phyloP scores from a whole-genome alignment of 1,140 invertebrate species.

The Eupristina koningsbergeri region DNA sequence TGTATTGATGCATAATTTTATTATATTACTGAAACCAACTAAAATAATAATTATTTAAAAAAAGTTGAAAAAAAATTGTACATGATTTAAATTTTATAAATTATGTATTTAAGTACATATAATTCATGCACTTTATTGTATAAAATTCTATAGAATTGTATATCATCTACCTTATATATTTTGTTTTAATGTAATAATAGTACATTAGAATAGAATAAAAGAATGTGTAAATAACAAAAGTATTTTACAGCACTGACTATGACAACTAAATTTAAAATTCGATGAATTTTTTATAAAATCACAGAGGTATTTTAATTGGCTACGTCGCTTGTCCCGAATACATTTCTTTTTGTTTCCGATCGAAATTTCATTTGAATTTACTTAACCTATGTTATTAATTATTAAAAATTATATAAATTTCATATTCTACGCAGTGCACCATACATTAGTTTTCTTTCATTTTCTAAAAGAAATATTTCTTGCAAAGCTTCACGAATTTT shows the following conservation, averaged over 20 bases:
- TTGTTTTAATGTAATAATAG: neutral
- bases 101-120: neutral
- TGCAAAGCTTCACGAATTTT: slow-evolving; percentile 4
- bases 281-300: slow-evolving; percentile 29
- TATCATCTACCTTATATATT: neutral
- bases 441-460: neutral
- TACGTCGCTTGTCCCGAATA: slow-evolving; percentile 9
- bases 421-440: neutral
- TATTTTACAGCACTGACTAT: slow-evolving; percentile 13
- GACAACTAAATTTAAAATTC: slow-evolving; percentile 18
- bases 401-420: slow-evolving; percentile 30
- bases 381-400: neutral
- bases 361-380: slow-evolving; percentile 13
- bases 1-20: neutral
- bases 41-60: neutral
- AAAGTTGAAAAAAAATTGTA: neutral
- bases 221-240: neutral
- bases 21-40: neutral
- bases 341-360: slow-evolving; percentile 3
- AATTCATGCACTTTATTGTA: neutral
- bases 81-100: neutral
- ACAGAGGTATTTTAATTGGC: slow-evolving; percentile 18
- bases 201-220: neutral
- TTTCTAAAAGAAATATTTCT: slow-evolving; percentile 1
- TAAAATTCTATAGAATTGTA: too few relatives aligned